A percentile compares a stretch with the other conserved stretches of the same genome.
These are phyloP conservation scores for Corythaixoides concolor DNA, from an alignment of 2,113 vertebrate genomes.

Conservation along the genomic window DNA sequence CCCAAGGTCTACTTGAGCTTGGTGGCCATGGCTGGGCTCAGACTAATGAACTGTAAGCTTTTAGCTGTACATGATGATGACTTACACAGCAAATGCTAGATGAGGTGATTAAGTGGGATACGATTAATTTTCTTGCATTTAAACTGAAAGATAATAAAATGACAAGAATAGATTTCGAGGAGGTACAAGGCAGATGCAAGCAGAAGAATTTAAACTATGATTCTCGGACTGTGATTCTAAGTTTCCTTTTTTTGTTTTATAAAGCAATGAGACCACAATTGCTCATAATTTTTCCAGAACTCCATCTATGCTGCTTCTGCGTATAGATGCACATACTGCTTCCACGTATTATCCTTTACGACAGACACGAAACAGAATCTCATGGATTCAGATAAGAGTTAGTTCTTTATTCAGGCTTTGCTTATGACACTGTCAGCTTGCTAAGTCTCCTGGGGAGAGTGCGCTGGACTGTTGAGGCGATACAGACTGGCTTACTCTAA, in stretches of 20 bases:
- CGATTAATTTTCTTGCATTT: background rate
- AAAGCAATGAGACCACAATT: background rate
- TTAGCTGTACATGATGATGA: background rate
- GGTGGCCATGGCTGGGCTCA: too few species aligned
- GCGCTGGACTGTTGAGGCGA: background rate
- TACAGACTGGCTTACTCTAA: background rate
- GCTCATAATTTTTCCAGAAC: background rate
- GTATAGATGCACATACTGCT: background rate
- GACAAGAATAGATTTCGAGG: background rate
- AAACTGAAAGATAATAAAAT: background rate
- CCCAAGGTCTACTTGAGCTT: too few species aligned
- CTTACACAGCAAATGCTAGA: background rate
- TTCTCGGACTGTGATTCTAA: background rate
- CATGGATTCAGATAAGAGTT: background rate
- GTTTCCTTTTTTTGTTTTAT: background rate
- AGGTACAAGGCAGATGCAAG: background rate
- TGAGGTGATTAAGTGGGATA: background rate
- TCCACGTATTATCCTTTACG: background rate
- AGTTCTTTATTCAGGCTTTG: background rate
- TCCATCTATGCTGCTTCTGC: background rate
- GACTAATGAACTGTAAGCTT: too few species aligned
- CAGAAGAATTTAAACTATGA: background rate
- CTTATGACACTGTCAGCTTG: background rate
- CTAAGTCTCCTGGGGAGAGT: background rate
- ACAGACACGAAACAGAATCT: background rate